These are phyloP conservation scores for Cheilosia scutellata DNA, from an alignment of 2,888 invertebrate species.

Conservation along the genomic window DNA sequence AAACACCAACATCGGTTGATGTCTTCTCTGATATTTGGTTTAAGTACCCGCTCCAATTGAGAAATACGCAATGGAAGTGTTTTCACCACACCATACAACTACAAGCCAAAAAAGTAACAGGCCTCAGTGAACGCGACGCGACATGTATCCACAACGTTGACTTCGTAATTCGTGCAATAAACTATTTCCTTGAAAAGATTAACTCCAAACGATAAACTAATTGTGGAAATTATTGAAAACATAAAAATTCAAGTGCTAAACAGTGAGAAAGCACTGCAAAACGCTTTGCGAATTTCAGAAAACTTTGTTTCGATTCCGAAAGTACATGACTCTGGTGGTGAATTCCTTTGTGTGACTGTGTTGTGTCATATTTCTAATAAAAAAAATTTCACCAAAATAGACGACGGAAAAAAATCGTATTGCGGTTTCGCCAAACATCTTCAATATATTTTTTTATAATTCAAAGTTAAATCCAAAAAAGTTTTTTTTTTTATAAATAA, in stretches of 20 bases:
- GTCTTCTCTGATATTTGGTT: background rate
- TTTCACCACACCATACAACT: conserved; percentile 42
- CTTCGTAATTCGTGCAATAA: conserved; percentile 53
- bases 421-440: conserved; percentile 40
- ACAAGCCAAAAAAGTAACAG: conserved; percentile 40
- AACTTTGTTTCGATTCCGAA: conserved; percentile 60
- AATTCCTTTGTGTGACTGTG: conserved; percentile 59
- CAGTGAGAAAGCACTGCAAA: conserved; percentile 36
- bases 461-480: conserved; percentile 31
- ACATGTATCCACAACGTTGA: conserved; percentile 69
- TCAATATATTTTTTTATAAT: conserved; percentile 50
- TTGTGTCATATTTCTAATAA: conserved; percentile 71
- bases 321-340: conserved; percentile 58
- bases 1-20: background rate
- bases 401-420: conserved; percentile 47
- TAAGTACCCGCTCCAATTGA: conserved; percentile 15
- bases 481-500: conserved; percentile 2
- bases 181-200: conserved; percentile 30
- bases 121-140: conserved; percentile 69
- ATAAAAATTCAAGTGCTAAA: conserved; percentile 40
- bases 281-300: conserved; percentile 34
- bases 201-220: conserved; percentile 10
- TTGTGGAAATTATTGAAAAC: conserved; percentile 18
- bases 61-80: conserved; percentile 20
- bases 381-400: conserved; percentile 65